phyloP scores from a whole-genome alignment of 2,113 vertebrate species.

The Gasterosteus nipponicus region DNA sequence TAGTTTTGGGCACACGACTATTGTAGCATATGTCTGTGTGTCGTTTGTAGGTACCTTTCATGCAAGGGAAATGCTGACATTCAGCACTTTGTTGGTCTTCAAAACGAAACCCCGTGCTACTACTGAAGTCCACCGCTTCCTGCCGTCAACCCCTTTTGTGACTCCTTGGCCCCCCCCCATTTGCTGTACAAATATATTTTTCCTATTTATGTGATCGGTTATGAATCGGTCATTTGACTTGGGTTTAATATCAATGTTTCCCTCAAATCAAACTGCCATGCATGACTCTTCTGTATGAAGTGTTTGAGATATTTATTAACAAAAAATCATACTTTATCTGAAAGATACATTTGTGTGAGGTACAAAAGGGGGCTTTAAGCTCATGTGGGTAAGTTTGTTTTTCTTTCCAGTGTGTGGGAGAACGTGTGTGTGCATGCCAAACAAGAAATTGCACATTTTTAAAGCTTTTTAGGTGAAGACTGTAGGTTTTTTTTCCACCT shows the following conservation, averaged over 20 bases:
- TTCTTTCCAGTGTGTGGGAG: constrained; percentile 75
- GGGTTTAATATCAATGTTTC: constrained; percentile 84
- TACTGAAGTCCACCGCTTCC: constrained; percentile 79
- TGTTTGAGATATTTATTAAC: constrained; percentile 83
- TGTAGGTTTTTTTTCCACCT: constrained; percentile 82
- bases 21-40: constrained; percentile 79
- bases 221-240: constrained; percentile 81
- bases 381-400: constrained; percentile 62
- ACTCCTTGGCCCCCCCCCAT: constrained; percentile 20
- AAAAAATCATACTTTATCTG: constrained; percentile 73
- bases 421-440: constrained; percentile 86
- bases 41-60: constrained; percentile 67
- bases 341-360: constrained; percentile 81
- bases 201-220: constrained; percentile 69
- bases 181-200: constrained; percentile 69
- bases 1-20: constrained; percentile 61
- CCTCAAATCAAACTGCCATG: constrained; percentile 84
- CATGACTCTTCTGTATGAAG: constrained; percentile 88
- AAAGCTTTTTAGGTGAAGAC: constrained; percentile 86
- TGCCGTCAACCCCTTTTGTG: constrained; percentile 58
- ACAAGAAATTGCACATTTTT: constrained; percentile 88
- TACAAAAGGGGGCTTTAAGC: constrained; percentile 74
- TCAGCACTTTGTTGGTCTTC: constrained; percentile 75
- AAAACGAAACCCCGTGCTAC: constrained; percentile 75
- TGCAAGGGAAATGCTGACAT: constrained; percentile 83